These are phyloP conservation scores for Chiropotes sagulatus DNA, from an alignment of 2,797 vertebrate species.

Conservation along the genomic window DNA sequence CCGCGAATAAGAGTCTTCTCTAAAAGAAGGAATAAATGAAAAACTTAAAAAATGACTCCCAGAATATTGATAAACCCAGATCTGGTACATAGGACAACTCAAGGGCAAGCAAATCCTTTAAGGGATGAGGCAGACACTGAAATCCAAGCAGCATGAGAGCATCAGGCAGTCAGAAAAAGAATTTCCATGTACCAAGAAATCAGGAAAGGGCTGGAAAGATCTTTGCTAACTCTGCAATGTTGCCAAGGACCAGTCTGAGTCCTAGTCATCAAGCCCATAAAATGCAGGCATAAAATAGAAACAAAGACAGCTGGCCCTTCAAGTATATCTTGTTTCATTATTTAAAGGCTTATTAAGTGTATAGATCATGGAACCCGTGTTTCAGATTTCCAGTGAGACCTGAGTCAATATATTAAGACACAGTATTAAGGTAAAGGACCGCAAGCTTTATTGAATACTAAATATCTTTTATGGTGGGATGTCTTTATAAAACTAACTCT, in stretches of 20 bases:
- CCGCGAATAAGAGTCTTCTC: neutral
- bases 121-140: neutral
- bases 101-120: neutral
- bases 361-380: conserved; percentile 58
- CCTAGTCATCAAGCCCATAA: conserved; percentile 43
- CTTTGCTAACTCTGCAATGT: neutral
- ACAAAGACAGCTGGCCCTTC: conserved; percentile 58
- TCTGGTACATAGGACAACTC: neutral
- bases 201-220: neutral
- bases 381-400: conserved; percentile 62
- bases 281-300: conserved; percentile 59
- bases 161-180: neutral
- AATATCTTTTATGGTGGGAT: conserved; percentile 61
- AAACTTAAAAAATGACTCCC: neutral
- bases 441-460: conserved; percentile 68
- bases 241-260: conserved; percentile 31
- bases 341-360: conserved; percentile 73
- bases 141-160: neutral
- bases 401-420: conserved; percentile 63
- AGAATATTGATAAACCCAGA: neutral
- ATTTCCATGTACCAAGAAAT: neutral
- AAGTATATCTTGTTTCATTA: conserved; percentile 62
- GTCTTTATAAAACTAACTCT: conserved; percentile 42
- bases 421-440: conserved; percentile 55
- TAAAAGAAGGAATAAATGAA: neutral